Evolutionary conservation across 2,797 vertebrate species (phyloP), one percentile per base, ranked within the genome.

Genomic region (Cyclopterus lumpus): DNA sequence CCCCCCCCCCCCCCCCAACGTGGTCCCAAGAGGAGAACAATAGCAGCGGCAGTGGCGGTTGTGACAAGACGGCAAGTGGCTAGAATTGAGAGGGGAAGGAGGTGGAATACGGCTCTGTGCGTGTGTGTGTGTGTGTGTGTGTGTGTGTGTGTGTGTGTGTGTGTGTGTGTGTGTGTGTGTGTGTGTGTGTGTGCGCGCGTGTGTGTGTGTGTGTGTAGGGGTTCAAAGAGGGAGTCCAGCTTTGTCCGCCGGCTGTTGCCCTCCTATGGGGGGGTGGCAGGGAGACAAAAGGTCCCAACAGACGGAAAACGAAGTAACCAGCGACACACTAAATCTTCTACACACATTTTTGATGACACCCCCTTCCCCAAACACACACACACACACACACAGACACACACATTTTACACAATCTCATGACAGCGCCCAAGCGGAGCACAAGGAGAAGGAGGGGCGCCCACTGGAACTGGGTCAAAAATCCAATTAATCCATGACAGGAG

Each of bases 381-480:
- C 67, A 67, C 54, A 14, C 20, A 54, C 26, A 73, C 49, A 49
- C 67, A 51, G 26, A 46, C 34, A 44, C 74, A 69, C 68, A 67
- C 75, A 58, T 65, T 66, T 53, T 67, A 75, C 83, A 83, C 76
- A 61, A 16, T 70, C 77, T 75, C 71, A 67, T 66, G 86, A 85
- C 81, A 68, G 77, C 15, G 2, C 32, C 74, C 26, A 34, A 81
- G 77, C 44, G 16, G 75, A 69, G 55, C 51, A 24, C 26, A 15
- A 54, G 38, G 73, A 83, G 77, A 63, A 67, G 63, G 73, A 85
- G 79, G 82, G 74, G 73, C 67, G 66, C 62, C 82, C 79, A 77
- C 79, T 89, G 88, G 87, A 89, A 88, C 84, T 91, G 89, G 91
- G 89, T 92, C 88, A 93, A 83, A 90, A 93, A 92, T 91, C 89